Evolutionary conservation across 2,113 vertebrate species (phyloP).

Genomic region (Sorex araneus): DNA sequence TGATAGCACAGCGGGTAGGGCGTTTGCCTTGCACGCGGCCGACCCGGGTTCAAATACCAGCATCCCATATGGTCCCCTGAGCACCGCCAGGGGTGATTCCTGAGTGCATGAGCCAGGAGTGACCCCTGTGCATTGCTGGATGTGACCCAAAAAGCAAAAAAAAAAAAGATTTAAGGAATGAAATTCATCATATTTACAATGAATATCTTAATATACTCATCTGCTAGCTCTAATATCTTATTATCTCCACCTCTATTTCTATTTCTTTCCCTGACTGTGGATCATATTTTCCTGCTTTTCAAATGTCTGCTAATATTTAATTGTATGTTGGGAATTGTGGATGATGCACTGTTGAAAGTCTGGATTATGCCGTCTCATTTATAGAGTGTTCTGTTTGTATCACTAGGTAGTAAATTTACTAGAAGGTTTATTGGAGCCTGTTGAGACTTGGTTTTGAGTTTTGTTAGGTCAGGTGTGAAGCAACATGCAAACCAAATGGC

Average conservation of each 20-base stretch:
- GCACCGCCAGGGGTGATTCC: no score
- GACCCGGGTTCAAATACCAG: no score
- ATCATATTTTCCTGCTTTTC: conserved; percentile 11
- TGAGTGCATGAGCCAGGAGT: no score
- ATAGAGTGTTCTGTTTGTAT: conserved; percentile 43
- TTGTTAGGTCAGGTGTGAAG: conserved; percentile 8
- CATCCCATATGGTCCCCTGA: no score
- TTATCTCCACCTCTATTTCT: conserved; percentile 22
- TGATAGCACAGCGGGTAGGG: no score
- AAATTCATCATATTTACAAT: not conserved
- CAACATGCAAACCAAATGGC: not conserved
- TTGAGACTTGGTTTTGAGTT: not conserved
- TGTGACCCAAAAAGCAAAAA: no score
- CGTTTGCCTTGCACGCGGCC: no score
- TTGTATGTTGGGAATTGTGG: not conserved
- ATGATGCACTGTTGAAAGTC: not conserved
- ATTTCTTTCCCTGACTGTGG: not conserved
- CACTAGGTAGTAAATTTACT: not conserved
- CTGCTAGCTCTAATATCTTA: not conserved
- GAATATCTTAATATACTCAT: conserved; percentile 18
- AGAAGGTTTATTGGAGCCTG: not conserved
- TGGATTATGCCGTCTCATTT: not conserved
- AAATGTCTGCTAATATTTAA: conserved; percentile 5
- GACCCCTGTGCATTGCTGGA: no score
- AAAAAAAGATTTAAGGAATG: not conserved